Evolutionary conservation across 2,888 invertebrate species (phyloP).

Genomic region (Cataglyphis cursor): DNA sequence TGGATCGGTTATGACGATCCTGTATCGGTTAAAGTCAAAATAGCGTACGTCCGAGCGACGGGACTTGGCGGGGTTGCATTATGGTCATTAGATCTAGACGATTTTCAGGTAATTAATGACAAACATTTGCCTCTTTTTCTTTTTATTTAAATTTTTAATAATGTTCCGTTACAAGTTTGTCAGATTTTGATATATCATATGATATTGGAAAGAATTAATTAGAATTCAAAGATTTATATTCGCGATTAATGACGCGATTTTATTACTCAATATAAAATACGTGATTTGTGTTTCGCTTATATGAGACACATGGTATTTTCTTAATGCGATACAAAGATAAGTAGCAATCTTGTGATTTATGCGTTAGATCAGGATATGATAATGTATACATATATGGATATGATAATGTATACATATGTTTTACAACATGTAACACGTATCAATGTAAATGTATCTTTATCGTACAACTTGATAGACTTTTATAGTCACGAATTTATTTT

Average conservation of each 20-base stretch:
- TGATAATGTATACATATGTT: background rate
- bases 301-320: background rate
- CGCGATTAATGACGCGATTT: background rate
- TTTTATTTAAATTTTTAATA: background rate
- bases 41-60: slow-evolving; percentile 89
- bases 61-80: slow-evolving; percentile 91
- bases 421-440: background rate
- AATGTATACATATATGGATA: background rate
- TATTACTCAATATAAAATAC: background rate
- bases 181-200: background rate
- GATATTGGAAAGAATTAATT: background rate
- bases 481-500: background rate
- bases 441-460: background rate
- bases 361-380: background rate
- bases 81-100: slow-evolving; percentile 92
- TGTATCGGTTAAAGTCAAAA: slow-evolving; percentile 87
- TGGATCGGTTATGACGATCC: slow-evolving; percentile 94
- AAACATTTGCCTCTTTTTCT: background rate
- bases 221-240: background rate
- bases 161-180: background rate
- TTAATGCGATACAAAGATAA: slow-evolving; percentile 1
- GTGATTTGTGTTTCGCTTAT: background rate
- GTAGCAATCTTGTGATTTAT: background rate
- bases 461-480: background rate
- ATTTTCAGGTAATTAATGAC: slow-evolving; percentile 88